Conservation (phyloP, 2,113 vertebrate genomes). For the Rhipidura dahli region DNA sequence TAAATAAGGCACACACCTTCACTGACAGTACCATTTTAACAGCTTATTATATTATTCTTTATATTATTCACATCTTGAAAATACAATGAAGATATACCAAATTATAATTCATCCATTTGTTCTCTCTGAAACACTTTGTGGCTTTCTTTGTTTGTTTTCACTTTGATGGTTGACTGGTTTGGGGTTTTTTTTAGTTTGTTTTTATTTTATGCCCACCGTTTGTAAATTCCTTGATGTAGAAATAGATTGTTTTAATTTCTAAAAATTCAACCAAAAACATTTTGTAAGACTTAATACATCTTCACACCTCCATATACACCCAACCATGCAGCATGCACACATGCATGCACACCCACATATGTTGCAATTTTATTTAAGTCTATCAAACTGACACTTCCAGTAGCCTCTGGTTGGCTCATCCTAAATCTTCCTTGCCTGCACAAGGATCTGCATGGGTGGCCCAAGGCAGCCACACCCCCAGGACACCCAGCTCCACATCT, state of each 20-base stretch:
- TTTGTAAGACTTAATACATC: neutral
- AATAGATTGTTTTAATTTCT: neutral
- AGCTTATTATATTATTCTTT: neutral
- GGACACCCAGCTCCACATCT: neutral
- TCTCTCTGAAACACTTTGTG: neutral
- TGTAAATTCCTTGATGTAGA: neutral
- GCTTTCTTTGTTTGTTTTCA: neutral
- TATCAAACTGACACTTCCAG: neutral
- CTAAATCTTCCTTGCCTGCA: neutral
- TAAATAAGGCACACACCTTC: neutral
- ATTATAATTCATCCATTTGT: neutral
- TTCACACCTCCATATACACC: neutral
- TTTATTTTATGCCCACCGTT: neutral
- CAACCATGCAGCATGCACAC: neutral
- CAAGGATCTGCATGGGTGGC: neutral
- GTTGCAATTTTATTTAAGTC: neutral
- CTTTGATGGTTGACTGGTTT: neutral
- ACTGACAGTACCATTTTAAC: neutral
- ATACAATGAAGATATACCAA: neutral
- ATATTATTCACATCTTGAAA: neutral
- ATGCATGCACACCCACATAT: no score
- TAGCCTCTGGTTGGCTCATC: neutral
- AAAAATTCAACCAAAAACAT: neutral
- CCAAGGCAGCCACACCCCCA: neutral
- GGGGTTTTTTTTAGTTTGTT: rapidly evolving